Base-by-base conservation (phyloP, 1,140 invertebrate genomes). In the Melanaphis sacchari region DNA sequence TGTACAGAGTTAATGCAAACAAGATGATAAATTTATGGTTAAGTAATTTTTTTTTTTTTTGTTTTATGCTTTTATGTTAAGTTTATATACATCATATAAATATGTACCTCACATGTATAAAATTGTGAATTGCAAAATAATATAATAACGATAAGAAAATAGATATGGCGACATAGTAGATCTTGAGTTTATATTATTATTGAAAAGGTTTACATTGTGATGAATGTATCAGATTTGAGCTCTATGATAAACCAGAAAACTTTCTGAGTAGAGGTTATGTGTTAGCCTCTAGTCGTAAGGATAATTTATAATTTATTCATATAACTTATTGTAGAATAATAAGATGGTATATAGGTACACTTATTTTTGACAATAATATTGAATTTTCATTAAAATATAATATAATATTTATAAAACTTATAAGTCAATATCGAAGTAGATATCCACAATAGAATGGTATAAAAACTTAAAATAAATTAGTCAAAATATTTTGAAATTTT, bases 21-120 rank as follows among this genome's bases (percentile, higher is more conserved):
- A 76, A 76, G 59, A 76, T 15, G n/a, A 76, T 76, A 76, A 76
- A 76, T 76, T n/a, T 76, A 76, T 76, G 59, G 31, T 76, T 76
- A 18, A n/a, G 59, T n/a, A 76, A 76, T 76, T 76, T 76, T 76
- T 46, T 46, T 46, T 49, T 49, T 76, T 76, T 76, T 66, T n/a
- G 59, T 66, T 76, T 6, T n/a, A n/a, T 76, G 22, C n/a, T 18
- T n/a, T 76, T 36, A 76, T 76, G 59, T 76, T 76, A 18, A n/a
- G 4, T 76, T 76, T 76, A 76, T 76, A 36, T 18, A 3, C 31
- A 76, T 76, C 59, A 5, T 6, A 76, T 76, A 76, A 76, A 76
- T 76, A 76, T 76, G 59, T 31, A 66, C 31, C 59, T 11, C 31
- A 15, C 26, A 11, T 11, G 59, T n/a, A 76, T 76, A 76, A 76